Percentiles rank a stretch among this genome's conserved stretches.
phyloP scores from a whole-genome alignment of 2,888 invertebrate species.

The Lasioglossum vierecki region DNA sequence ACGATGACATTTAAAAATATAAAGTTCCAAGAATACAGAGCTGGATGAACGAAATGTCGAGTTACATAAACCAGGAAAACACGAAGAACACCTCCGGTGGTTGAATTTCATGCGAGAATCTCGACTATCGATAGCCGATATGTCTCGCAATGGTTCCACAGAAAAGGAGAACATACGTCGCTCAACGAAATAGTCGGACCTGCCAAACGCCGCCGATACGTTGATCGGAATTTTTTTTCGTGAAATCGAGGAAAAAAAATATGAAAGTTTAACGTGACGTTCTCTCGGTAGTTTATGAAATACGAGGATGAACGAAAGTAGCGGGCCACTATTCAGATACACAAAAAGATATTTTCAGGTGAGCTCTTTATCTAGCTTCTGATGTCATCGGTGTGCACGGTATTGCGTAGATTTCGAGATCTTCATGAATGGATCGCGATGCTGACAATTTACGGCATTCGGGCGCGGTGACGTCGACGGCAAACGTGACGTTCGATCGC shows the following conservation, averaged over 20 bases:
- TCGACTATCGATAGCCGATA: not conserved
- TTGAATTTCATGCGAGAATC: not conserved
- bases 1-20: not conserved
- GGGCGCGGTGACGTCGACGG: constrained; percentile 55
- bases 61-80: not conserved
- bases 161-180: not conserved
- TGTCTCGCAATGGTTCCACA: not conserved
- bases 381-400: constrained; percentile 47
- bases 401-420: constrained; percentile 47
- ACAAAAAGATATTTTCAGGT: constrained; percentile 51
- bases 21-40: not conserved
- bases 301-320: constrained; percentile 35
- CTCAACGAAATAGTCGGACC: constrained; percentile 3
- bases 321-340: constrained; percentile 17
- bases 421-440: constrained; percentile 66
- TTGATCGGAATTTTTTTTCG: not conserved
- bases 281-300: too few species aligned
- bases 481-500: constrained; percentile 57
- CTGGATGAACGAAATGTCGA: not conserved
- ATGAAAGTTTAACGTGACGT: too few species aligned
- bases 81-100: not conserved
- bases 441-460: constrained; percentile 38
- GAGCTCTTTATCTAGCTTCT: constrained; percentile 41
- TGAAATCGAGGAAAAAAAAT: too few species aligned
- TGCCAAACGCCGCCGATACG: not conserved